A percentile compares a stretch with the other conserved stretches of the same genome.
phyloP scores from a whole-genome alignment of 2,113 vertebrate species.

The Prunella himalayana region DNA sequence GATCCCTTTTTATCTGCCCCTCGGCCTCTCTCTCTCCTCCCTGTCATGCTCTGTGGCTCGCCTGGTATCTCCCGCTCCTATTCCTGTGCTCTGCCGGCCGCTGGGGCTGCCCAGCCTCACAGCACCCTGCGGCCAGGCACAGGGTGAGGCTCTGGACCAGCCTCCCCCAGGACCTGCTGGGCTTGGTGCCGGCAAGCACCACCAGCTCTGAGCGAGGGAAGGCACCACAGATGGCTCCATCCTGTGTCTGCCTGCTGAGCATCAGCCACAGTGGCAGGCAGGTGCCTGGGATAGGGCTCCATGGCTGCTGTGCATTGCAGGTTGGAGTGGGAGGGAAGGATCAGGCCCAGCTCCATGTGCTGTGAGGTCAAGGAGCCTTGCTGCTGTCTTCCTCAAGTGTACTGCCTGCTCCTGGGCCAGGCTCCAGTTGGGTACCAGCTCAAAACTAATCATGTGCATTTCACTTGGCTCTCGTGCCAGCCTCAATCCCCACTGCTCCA shows the following conservation, averaged over 20 bases:
- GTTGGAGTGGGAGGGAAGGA: background rate
- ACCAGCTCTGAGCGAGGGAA: background rate
- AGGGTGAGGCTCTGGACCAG: rapidly evolving
- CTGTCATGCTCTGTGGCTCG: background rate
- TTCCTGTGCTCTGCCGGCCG: background rate
- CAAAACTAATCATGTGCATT: background rate
- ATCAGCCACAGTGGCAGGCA: background rate
- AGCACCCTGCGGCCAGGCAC: rapidly evolving
- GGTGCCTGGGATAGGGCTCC: background rate
- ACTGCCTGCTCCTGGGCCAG: background rate
- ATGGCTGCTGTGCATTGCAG: background rate
- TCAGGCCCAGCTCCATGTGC: background rate
- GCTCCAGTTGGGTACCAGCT: background rate
- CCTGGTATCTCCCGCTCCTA: conserved; percentile 2
- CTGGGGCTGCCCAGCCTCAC: background rate
- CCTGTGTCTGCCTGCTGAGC: rapidly evolving
- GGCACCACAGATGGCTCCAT: background rate
- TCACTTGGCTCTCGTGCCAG: background rate
- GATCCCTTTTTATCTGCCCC: conserved; percentile 41
- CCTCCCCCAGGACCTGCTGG: background rate
- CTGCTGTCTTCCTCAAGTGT: background rate
- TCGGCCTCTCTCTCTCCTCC: conserved; percentile 9
- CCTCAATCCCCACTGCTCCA: background rate
- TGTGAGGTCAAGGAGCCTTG: background rate
- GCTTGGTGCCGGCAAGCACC: background rate